These are phyloP conservation scores for Cyprinodon tularosa DNA, from an alignment of 2,113 vertebrate genomes.

Conservation along the genomic window DNA sequence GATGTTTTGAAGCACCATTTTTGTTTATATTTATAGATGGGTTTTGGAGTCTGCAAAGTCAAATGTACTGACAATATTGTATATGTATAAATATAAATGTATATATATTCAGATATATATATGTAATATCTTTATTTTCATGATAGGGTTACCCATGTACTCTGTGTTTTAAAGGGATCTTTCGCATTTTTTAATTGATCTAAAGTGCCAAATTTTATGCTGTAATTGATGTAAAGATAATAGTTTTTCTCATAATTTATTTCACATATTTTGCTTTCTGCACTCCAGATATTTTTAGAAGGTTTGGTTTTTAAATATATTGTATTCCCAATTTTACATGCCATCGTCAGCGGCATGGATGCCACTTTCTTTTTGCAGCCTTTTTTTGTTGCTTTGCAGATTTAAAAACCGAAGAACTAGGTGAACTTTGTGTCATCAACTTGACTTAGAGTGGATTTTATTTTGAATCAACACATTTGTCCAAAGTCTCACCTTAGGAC, in stretches of 20 bases:
- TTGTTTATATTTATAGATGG: constrained; percentile 55
- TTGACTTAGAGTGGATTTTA: neutral
- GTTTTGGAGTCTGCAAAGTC: constrained; percentile 23
- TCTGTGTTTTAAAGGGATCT: constrained; percentile 37
- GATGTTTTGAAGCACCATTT: constrained; percentile 25
- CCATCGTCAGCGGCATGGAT: neutral
- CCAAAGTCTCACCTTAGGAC: neutral
- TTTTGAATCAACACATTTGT: neutral
- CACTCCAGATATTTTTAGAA: constrained; percentile 49
- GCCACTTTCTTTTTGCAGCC: neutral
- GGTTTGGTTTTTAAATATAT: constrained; percentile 40
- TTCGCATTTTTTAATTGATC: constrained; percentile 39
- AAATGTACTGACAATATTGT: constrained; percentile 38
- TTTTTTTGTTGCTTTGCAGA: too few species aligned
- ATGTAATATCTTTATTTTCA: constrained; percentile 63
- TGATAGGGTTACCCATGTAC: constrained; percentile 60
- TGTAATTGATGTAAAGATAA: constrained; percentile 55
- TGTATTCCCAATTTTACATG: constrained; percentile 38
- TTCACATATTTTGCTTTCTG: constrained; percentile 59
- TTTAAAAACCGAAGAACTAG: too few species aligned
- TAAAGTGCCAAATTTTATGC: constrained; percentile 67
- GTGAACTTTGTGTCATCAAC: neutral
- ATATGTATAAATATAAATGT: constrained; percentile 6
- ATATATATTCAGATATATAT: constrained; percentile 10
- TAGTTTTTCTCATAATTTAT: constrained; percentile 64